These are phyloP conservation scores for Galemys pyrenaicus DNA, from an alignment of 2,113 vertebrate species.

Conservation along the genomic window DNA sequence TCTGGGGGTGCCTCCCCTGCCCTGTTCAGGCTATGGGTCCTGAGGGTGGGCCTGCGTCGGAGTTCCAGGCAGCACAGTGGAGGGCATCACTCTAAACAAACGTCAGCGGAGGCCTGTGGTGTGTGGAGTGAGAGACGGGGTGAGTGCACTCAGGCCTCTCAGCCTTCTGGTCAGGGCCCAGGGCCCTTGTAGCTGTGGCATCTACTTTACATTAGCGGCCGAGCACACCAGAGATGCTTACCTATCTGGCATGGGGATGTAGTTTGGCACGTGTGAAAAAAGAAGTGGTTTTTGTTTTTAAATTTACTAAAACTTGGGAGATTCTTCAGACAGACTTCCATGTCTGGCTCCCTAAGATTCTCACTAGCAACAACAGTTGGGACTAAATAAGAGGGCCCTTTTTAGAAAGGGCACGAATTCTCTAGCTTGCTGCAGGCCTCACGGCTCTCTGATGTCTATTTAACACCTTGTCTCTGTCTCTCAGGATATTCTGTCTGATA, in stretches of 20 bases:
- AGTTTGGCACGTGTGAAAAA: background rate
- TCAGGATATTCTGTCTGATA: background rate
- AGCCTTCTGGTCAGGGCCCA: too few species aligned
- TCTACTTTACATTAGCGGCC: fast-evolving
- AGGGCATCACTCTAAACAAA: background rate
- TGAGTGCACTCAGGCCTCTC: fast-evolving
- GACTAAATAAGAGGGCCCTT: background rate
- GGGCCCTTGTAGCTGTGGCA: too few species aligned
- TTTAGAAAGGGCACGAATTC: background rate
- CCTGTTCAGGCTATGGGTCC: background rate
- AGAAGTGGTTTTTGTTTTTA: background rate
- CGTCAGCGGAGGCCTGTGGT: background rate
- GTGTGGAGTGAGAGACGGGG: background rate
- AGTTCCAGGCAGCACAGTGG: background rate
- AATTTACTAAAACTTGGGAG: background rate
- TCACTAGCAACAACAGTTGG: fast-evolving
- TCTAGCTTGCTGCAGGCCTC: background rate
- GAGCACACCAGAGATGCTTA: too few species aligned
- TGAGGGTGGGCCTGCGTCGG: background rate
- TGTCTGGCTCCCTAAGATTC: background rate
- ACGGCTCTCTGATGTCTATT: background rate
- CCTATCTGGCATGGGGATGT: background rate
- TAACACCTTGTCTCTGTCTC: background rate
- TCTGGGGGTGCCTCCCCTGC: background rate
- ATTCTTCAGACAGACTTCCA: background rate